Percentiles rank a stretch among this genome's conserved stretches.
Evolutionary conservation across 2,113 vertebrate genomes (phyloP).

Genomic region (Mormyrus lacerda): DNA sequence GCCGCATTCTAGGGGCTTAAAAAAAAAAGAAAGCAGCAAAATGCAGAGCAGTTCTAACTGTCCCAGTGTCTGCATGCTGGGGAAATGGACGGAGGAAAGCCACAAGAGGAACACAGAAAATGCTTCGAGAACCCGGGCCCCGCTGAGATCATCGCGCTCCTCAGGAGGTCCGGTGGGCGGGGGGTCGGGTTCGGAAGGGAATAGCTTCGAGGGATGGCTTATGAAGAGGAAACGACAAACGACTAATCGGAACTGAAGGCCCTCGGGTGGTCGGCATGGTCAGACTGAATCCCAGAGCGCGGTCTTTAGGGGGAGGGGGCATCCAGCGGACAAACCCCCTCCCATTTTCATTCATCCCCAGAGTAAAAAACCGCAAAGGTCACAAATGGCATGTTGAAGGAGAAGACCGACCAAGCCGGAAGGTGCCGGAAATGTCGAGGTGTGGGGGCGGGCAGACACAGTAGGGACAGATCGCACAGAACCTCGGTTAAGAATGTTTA

Average conservation of each 20-base stretch:
- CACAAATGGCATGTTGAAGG: background rate
- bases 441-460: background rate
- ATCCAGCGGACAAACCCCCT: background rate
- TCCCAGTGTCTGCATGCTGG: slow-evolving; percentile 24
- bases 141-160: background rate
- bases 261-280: background rate
- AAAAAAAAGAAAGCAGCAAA: background rate
- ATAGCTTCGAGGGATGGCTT: background rate
- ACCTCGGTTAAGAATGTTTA: slow-evolving; percentile 11
- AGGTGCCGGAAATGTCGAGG: background rate
- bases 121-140: slow-evolving; percentile 8
- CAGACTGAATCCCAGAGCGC: background rate
- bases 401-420: background rate
- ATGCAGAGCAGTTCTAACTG: slow-evolving; percentile 16
- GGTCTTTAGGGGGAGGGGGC: background rate
- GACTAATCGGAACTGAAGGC: background rate
- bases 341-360: background rate
- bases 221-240: background rate
- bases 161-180: background rate
- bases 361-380: background rate
- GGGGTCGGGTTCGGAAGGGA: background rate
- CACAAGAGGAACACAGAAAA: slow-evolving; percentile 25
- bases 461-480: background rate
- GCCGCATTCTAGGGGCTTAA: slow-evolving; percentile 21
- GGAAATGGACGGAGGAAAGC: slow-evolving; percentile 24